Conservation (phyloP, 2,113 vertebrate genomes). For the Pithys albifrons region DNA sequence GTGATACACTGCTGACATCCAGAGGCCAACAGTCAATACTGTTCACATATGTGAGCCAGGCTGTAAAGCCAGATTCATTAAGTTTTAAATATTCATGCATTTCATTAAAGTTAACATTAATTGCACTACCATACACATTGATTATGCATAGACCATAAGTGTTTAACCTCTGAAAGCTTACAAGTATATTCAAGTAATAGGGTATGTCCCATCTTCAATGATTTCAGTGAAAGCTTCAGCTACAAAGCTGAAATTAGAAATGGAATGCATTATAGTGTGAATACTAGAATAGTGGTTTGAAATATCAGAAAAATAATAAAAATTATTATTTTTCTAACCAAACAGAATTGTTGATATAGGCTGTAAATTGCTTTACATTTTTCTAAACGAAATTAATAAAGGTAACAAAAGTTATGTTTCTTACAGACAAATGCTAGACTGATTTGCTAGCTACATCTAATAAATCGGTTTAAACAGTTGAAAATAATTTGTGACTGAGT, state of each 20-base stretch:
- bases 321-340: neutral
- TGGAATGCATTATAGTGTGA: neutral
- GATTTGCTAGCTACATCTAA: neutral
- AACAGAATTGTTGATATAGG: neutral
- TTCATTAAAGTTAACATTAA: slow-evolving; percentile 68
- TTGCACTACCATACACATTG: slow-evolving; percentile 52
- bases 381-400: neutral
- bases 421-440: neutral
- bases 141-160: slow-evolving; percentile 58
- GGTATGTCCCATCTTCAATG: slow-evolving; percentile 9
- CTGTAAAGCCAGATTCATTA: slow-evolving; percentile 26
- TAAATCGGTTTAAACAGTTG: neutral
- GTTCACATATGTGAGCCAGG: slow-evolving; percentile 30
- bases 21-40: slow-evolving; percentile 72
- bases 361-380: neutral
- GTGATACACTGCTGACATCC: slow-evolving; percentile 79
- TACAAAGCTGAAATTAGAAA: slow-evolving; percentile 29
- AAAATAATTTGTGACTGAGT: neutral
- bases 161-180: slow-evolving; percentile 67
- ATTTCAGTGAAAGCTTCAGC: slow-evolving; percentile 14
- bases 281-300: neutral
- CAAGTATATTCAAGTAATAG: slow-evolving; percentile 48
- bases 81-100: slow-evolving; percentile 64
- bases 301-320: neutral
- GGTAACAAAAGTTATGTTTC: neutral